Evolutionary conservation across 2,888 invertebrate species (phyloP).

Genomic region (Xestia rhomboidea): DNA sequence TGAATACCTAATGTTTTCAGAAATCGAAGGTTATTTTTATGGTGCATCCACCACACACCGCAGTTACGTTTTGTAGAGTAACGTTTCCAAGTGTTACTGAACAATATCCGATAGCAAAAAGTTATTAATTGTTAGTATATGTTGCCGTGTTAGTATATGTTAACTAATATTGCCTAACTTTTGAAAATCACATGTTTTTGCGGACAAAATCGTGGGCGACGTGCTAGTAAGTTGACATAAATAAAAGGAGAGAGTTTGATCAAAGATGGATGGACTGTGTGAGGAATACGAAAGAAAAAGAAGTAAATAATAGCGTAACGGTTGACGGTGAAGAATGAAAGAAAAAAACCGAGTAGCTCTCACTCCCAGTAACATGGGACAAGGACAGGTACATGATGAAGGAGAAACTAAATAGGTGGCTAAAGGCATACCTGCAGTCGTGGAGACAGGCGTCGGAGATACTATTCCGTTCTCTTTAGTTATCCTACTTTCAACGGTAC

Average conservation of each 20-base stretch:
- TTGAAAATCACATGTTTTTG: too few species aligned
- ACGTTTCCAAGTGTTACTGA: too few species aligned
- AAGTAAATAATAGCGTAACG: neutral
- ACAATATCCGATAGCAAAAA: too few species aligned
- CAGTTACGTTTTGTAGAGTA: too few species aligned
- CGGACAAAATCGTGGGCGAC: too few species aligned
- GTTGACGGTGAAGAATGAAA: neutral
- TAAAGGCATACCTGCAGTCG: slow-evolving; percentile 78
- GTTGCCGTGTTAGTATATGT: too few species aligned
- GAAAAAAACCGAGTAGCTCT: neutral
- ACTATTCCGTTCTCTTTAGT: slow-evolving; percentile 84
- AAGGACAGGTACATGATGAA: neutral
- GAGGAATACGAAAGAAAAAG: neutral
- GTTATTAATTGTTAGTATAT: too few species aligned
- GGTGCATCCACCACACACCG: too few species aligned
- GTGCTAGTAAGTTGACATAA: neutral
- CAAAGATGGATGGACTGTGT: neutral
- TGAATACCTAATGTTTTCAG: slow-evolving; percentile 11
- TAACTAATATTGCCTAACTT: too few species aligned
- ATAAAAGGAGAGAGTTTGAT: neutral
- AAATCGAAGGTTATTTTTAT: neutral
- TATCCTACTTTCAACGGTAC: slow-evolving; percentile 78
- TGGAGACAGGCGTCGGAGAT: slow-evolving; percentile 76
- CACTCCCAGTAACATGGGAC: neutral
- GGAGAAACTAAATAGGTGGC: neutral